Percentiles rank a stretch among this genome's conserved stretches.
Conservation (phyloP, 2,113 vertebrate species). For the Emydocephalus ijimae region DNA sequence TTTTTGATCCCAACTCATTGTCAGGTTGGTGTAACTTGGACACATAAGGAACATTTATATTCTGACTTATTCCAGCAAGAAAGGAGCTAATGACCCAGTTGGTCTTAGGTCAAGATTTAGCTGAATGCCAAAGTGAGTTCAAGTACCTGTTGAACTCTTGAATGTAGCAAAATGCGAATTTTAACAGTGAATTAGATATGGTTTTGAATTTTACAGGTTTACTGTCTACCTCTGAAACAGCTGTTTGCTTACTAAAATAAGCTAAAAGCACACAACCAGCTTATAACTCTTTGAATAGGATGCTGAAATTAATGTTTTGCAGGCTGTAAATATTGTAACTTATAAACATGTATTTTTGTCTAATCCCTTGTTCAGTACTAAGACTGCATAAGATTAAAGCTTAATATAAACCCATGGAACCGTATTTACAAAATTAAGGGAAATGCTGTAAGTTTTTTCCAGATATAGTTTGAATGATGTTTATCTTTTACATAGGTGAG, state of each 20-base stretch:
- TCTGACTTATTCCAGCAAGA: neutral
- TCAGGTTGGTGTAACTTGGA: neutral
- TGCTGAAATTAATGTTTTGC: neutral
- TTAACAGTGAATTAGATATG: neutral
- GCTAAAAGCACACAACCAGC: neutral
- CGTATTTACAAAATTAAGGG: neutral
- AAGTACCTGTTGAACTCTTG: neutral
- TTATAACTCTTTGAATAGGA: neutral
- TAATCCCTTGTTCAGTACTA: neutral
- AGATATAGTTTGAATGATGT: slow-evolving; percentile 1
- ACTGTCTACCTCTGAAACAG: neutral
- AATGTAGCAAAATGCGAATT: neutral
- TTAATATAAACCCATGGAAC: neutral
- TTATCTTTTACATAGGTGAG: slow-evolving; percentile 78
- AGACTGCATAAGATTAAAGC: neutral
- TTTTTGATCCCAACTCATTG: neutral
- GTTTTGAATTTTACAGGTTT: neutral
- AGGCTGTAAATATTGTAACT: neutral
- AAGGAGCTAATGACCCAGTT: neutral
- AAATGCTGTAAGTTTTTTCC: neutral
- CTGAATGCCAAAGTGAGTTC: neutral
- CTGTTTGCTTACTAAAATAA: neutral
- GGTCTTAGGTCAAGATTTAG: neutral
- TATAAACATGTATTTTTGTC: neutral
- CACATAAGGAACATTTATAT: neutral